phyloP scores from a whole-genome alignment of 92 coral and sea anemone species.

The Epizoanthus ramosus region DNA sequence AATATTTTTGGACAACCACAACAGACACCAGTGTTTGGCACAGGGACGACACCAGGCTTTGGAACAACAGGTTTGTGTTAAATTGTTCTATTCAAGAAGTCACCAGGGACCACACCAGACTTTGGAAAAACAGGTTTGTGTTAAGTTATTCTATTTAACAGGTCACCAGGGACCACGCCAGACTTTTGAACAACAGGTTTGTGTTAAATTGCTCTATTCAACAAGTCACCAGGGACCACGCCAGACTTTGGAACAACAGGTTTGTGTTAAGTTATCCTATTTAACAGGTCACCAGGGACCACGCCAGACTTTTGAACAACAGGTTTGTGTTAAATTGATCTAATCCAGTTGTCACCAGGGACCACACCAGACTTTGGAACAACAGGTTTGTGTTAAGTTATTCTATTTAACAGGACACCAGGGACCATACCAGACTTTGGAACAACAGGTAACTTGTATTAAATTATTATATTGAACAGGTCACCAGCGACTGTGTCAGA shows the following conservation, averaged over 20 bases:
- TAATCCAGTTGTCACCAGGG: no score
- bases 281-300: not conserved
- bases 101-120: slow-evolving; percentile 13
- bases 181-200: no score
- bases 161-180: no score
- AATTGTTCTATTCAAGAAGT: no score
- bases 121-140: no score
- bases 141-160: no score
- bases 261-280: not conserved
- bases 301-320: not conserved
- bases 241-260: not conserved
- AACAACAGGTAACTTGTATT: not conserved
- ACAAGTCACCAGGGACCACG: not conserved
- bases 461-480: no score
- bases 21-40: slow-evolving; percentile 30
- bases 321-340: not conserved
- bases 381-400: slow-evolving; percentile 21
- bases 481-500: no score
- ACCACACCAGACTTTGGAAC: slow-evolving; percentile 29
- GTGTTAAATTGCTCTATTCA: not conserved
- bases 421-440: not conserved
- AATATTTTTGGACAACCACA: slow-evolving; percentile 34
- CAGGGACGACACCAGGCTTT: not conserved
- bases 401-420: not conserved
- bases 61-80: not conserved